These are phyloP conservation scores for Xylota sylvarum DNA, from an alignment of 2,888 invertebrate species.

Conservation along the genomic window DNA sequence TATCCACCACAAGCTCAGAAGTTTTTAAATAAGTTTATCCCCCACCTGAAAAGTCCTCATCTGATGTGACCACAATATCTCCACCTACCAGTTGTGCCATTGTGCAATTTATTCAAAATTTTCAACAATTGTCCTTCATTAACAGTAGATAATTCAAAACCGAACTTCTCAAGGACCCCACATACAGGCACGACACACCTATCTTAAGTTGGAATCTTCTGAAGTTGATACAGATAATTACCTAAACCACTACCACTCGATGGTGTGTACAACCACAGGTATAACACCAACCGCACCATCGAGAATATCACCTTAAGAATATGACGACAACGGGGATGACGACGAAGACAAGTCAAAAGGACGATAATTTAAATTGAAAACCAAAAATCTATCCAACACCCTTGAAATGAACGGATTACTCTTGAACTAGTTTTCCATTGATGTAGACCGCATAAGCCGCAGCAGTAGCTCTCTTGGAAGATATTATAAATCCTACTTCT, in stretches of 20 bases:
- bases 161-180: slow-evolving; percentile 11
- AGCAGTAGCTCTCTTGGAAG: slow-evolving; percentile 18
- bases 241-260: slow-evolving; percentile 28
- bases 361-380: slow-evolving; percentile 68
- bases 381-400: slow-evolving; percentile 63
- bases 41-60: too few species aligned
- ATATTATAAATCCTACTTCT: slow-evolving; percentile 50
- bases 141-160: slow-evolving; percentile 27
- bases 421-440: slow-evolving; percentile 20
- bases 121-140: slow-evolving; percentile 58
- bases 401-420: slow-evolving; percentile 30
- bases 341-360: slow-evolving; percentile 33
- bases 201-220: slow-evolving; percentile 39
- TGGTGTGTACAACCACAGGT: slow-evolving; percentile 24
- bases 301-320: slow-evolving; percentile 61
- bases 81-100: neutral
- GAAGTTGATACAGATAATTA: slow-evolving; percentile 65
- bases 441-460: slow-evolving; percentile 41
- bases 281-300: slow-evolving; percentile 27
- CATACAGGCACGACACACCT: slow-evolving; percentile 10
- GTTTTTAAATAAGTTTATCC: neutral
- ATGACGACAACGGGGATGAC: slow-evolving; percentile 2
- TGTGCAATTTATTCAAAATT: slow-evolving; percentile 26
- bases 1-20: neutral
- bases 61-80: neutral